Conservation (phyloP, 1,140 invertebrate genomes). For the Manduca sexta region DNA sequence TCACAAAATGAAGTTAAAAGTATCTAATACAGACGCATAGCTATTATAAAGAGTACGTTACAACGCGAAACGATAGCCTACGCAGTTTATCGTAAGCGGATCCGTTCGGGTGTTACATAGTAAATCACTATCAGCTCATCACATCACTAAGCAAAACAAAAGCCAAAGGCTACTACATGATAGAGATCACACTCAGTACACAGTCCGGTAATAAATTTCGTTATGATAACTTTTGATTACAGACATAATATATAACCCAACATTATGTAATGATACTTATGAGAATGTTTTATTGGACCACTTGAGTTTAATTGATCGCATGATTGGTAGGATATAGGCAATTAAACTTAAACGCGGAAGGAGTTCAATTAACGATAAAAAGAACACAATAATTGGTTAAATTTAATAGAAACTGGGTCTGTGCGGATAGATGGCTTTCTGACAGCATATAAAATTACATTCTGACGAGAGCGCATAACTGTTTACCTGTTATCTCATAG, state of each 20-base stretch:
- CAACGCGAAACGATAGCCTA: no score
- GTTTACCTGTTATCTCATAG: no score
- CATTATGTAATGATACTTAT: background rate
- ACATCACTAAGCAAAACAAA: background rate
- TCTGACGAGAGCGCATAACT: background rate
- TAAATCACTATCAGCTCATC: background rate
- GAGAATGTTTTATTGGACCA: slow-evolving; percentile 3
- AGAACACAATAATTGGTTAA: slow-evolving; percentile 42
- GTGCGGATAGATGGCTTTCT: slow-evolving; percentile 26
- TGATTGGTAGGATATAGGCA: slow-evolving; percentile 51
- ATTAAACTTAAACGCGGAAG: slow-evolving; percentile 49
- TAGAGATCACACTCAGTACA: background rate
- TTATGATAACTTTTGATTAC: slow-evolving; percentile 1
- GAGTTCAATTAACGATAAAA: slow-evolving; percentile 47
- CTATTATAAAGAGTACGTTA: no score
- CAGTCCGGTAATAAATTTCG: background rate
- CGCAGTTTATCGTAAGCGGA: no score
- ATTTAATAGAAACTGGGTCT: slow-evolving; percentile 42
- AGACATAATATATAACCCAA: background rate
- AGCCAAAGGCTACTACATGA: slow-evolving; percentile 1
- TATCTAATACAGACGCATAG: no score
- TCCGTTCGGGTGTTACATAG: background rate
- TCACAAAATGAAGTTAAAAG: no score
- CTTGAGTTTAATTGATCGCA: slow-evolving; percentile 20
- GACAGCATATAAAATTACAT: slow-evolving; percentile 13